These are phyloP conservation scores for Zaprionus lineosus DNA, from an alignment of 2,888 invertebrate species.

Conservation along the genomic window DNA sequence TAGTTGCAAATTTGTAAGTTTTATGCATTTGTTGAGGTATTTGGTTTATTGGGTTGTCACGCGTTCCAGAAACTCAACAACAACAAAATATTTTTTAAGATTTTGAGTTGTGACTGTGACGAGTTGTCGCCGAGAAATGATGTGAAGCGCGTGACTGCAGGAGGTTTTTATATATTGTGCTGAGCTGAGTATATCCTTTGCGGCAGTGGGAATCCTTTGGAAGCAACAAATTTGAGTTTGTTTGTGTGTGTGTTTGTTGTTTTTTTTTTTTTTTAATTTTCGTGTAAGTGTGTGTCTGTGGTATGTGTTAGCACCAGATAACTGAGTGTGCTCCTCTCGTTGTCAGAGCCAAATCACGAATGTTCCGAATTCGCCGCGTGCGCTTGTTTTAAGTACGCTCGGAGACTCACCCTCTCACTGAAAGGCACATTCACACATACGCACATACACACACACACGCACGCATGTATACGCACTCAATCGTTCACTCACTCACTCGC, in stretches of 20 bases:
- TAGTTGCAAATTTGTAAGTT: slow-evolving; percentile 62
- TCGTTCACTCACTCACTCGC: slow-evolving; percentile 48
- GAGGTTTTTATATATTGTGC: slow-evolving; percentile 66
- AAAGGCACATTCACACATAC: slow-evolving; percentile 24
- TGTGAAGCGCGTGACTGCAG: slow-evolving; percentile 53
- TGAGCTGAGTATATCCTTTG: slow-evolving; percentile 60
- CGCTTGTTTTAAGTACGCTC: slow-evolving; percentile 79
- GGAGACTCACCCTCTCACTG: slow-evolving; percentile 53
- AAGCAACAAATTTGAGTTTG: slow-evolving; percentile 64
- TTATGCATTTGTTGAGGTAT: slow-evolving; percentile 65
- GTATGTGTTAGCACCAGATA: slow-evolving; percentile 39
- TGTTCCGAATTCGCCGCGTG: slow-evolving; percentile 81
- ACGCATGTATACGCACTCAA: slow-evolving; percentile 33
- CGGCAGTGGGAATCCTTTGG: slow-evolving; percentile 58
- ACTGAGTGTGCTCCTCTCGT: slow-evolving; percentile 73
- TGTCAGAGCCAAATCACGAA: slow-evolving; percentile 83
- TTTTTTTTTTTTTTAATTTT: slow-evolving; percentile 12
- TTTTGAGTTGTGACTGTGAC: slow-evolving; percentile 59
- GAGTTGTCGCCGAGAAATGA: slow-evolving; percentile 69
- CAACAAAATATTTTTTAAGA: slow-evolving; percentile 8
- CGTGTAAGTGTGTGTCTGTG: slow-evolving; percentile 12
- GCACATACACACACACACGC: slow-evolving; percentile 17
- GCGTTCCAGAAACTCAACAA: slow-evolving; percentile 36
- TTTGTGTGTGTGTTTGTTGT: slow-evolving; percentile 29
- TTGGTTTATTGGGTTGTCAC: slow-evolving; percentile 49